phyloP scores from a whole-genome alignment of 2,113 vertebrate species.

The Cichladusa arquata region DNA sequence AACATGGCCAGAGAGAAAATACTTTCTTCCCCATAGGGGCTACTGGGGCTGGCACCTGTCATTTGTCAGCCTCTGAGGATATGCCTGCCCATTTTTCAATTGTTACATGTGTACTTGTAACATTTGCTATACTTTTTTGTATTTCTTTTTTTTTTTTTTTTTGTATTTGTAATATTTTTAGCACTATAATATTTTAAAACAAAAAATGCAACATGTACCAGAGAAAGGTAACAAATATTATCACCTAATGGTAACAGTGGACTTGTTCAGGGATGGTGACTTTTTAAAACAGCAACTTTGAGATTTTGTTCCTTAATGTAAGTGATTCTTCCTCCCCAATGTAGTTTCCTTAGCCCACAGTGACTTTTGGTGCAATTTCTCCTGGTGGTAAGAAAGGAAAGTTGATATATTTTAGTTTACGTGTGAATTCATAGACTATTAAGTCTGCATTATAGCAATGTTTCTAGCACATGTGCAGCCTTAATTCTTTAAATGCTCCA shows the following conservation, averaged over 20 bases:
- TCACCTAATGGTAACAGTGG: neutral
- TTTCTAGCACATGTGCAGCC: neutral
- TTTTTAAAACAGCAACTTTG: neutral
- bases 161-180: neutral
- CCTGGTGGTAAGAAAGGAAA: neutral
- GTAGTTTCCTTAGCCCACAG: neutral
- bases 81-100: neutral
- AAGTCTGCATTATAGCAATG: neutral
- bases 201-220: neutral
- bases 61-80: neutral
- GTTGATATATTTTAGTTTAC: neutral
- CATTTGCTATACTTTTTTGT: neutral
- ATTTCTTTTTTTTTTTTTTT: too few species aligned
- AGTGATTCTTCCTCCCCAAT: neutral
- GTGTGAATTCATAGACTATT: neutral
- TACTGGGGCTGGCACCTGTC: accelerated
- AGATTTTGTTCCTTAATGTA: neutral
- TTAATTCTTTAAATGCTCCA: neutral
- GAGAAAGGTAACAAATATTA: neutral
- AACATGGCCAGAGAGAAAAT: neutral
- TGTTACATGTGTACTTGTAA: neutral
- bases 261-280: neutral
- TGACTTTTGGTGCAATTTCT: neutral
- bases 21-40: neutral
- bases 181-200: neutral